Evolutionary conservation across 2,113 vertebrate species (phyloP).

Genomic region (Syrmaticus mikado): DNA sequence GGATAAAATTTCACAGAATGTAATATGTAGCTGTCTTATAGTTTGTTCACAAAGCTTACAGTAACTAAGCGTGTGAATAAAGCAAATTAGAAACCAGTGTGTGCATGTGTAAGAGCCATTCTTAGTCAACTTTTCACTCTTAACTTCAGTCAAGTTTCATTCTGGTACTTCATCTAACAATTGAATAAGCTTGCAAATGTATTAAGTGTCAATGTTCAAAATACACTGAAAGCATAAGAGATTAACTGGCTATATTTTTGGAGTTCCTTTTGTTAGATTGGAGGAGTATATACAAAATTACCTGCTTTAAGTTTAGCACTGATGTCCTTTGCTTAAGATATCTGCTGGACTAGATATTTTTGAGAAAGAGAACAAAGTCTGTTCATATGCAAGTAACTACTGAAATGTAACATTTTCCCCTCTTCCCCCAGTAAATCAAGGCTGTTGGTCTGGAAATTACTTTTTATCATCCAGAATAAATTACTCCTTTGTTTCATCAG

Average conservation of each 20-base stretch:
- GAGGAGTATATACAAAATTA: neutral
- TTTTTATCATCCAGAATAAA: neutral
- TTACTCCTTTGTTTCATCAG: neutral
- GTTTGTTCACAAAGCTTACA: conserved; percentile 4
- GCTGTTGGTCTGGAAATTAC: neutral
- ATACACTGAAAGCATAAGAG: neutral
- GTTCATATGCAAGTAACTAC: neutral
- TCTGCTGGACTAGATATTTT: neutral
- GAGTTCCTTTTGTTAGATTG: neutral
- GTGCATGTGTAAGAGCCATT: conserved; percentile 41
- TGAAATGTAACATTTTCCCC: neutral
- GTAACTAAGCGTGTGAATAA: neutral
- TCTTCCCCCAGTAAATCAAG: neutral
- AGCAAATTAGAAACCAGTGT: neutral
- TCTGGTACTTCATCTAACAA: neutral
- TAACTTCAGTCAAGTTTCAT: conserved; percentile 17
- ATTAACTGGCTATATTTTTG: conserved; percentile 3
- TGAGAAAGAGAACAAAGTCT: conserved; percentile 27
- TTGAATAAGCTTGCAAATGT: conserved; percentile 46
- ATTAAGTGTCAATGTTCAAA: conserved; percentile 6
- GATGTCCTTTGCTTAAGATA: neutral
- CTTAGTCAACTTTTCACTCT: conserved; percentile 23
- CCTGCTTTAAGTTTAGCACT: neutral
- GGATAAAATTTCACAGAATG: neutral
- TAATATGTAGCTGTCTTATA: neutral